phyloP scores from a whole-genome alignment of 2,797 vertebrate species.

The Alosa sapidissima region DNA sequence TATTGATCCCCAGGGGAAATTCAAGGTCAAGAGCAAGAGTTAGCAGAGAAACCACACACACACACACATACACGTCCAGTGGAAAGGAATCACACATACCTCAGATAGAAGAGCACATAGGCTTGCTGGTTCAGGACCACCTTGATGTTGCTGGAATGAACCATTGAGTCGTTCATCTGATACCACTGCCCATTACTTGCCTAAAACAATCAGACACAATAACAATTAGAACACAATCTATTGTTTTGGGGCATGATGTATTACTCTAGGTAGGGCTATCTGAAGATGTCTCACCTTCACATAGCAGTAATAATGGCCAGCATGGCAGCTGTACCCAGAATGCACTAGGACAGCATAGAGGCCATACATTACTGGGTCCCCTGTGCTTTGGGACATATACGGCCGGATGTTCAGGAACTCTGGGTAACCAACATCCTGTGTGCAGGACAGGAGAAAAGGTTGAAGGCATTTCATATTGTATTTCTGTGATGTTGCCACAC shows the following conservation, averaged over 20 bases:
- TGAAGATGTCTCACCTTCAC: slow-evolving; percentile 79
- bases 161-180: slow-evolving; percentile 94
- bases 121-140: slow-evolving; percentile 97
- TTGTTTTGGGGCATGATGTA: background rate
- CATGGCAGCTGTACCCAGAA: slow-evolving; percentile 92
- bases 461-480: background rate
- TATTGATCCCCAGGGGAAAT: too few relatives aligned
- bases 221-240: background rate
- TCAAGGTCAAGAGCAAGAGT: too few relatives aligned
- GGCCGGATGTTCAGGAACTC: slow-evolving; percentile 92
- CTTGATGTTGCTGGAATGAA: slow-evolving; percentile 92
- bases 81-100: slow-evolving; percentile 63
- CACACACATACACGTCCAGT: background rate
- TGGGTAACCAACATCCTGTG: slow-evolving; percentile 90
- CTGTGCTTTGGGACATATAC: slow-evolving; percentile 90
- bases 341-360: slow-evolving; percentile 95
- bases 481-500: too few relatives aligned
- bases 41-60: background rate
- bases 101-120: slow-evolving; percentile 93
- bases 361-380: slow-evolving; percentile 85
- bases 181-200: slow-evolving; percentile 97
- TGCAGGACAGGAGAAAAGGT: background rate
- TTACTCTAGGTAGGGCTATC: background rate
- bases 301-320: slow-evolving; percentile 95
- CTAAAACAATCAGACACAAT: slow-evolving; percentile 60